Base-by-base conservation (phyloP, 2,888 invertebrate genomes). In the Iphiclides podalirius region DNA sequence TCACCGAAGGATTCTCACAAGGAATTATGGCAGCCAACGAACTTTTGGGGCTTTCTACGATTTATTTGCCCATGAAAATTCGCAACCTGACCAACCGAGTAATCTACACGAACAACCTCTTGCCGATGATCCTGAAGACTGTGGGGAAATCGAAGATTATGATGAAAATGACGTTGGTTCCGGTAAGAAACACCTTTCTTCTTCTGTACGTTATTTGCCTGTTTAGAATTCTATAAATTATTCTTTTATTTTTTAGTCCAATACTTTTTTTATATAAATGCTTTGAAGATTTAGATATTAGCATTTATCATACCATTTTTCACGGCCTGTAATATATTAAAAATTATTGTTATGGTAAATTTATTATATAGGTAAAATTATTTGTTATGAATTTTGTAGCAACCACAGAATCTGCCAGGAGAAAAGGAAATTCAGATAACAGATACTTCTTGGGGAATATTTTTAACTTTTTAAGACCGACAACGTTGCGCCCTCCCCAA, bases 141-240 rank as follows among this genome's bases (percentile, higher is more conserved):
- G 87, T 41, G 85, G 84, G 0, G 83, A 85, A 47, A 87, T 88
- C 51, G 87, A 84, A 13, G 86, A 87, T 55, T 87, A 88, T 47
- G 87, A 87, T 35, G 86, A 88, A 67, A 80, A 75, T 41, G 86
- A 86, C 61, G 66, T 86, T 1, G 81, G 84, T 62, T 77, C 82
- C 23, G 53, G 87, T 87, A 54, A 73, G 81, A 71, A 16, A 9
- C 20, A n/a, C n/a, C n/a, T n/a, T n/a, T n/a, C n/a, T n/a, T n/a
- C n/a, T n/a, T n/a, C n/a, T n/a, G n/a, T n/a, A n/a, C n/a, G n/a
- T n/a, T n/a, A n/a, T n/a, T n/a, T n/a, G n/a, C n/a, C n/a, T n/a
- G n/a, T n/a, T n/a, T n/a, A n/a, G n/a, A n/a, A n/a, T n/a, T n/a
- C n/a, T n/a, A n/a, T n/a, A n/a, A n/a, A n/a, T n/a, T n/a, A n/a